Evolutionary conservation across 53 echinoderm and acorn worm species (phyloP).

Genomic region (Stichopus horrens): DNA sequence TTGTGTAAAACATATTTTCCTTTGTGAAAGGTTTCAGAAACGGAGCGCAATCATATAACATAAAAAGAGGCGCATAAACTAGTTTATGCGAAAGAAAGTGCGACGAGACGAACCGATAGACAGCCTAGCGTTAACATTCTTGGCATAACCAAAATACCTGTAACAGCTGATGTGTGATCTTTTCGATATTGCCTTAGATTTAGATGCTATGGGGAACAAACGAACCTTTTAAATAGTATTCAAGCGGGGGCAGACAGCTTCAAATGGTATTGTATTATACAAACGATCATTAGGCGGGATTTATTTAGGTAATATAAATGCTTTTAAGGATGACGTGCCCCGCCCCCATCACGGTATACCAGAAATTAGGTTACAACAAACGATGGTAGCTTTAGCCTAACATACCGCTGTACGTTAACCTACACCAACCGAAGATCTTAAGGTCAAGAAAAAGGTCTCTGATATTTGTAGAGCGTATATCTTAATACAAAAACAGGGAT

Average conservation of each 20-base stretch:
- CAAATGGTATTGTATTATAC: conserved; percentile 26
- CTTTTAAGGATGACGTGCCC: neutral
- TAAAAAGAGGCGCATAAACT: neutral
- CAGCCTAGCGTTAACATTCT: conserved; percentile 28
- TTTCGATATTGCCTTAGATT: conserved; percentile 30
- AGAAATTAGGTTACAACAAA: neutral
- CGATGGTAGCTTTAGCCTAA: neutral
- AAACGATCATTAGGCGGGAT: conserved; percentile 31
- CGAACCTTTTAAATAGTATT: conserved; percentile 15
- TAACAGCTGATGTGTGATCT: conserved; percentile 14
- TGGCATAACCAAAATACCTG: conserved; percentile 26
- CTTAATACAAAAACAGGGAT: too few relatives aligned
- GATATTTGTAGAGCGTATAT: too few relatives aligned
- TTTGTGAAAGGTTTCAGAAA: neutral
- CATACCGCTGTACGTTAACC: neutral
- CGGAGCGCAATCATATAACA: neutral
- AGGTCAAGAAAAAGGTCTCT: neutral
- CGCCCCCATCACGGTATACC: neutral
- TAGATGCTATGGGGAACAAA: conserved; percentile 26
- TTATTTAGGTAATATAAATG: conserved; percentile 23
- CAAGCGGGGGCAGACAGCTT: neutral
- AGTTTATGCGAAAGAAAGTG: neutral
- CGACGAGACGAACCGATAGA: neutral
- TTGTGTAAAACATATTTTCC: neutral
- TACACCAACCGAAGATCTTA: neutral